Base-by-base conservation (phyloP, 2,113 vertebrate species). In the Galemys pyrenaicus region DNA sequence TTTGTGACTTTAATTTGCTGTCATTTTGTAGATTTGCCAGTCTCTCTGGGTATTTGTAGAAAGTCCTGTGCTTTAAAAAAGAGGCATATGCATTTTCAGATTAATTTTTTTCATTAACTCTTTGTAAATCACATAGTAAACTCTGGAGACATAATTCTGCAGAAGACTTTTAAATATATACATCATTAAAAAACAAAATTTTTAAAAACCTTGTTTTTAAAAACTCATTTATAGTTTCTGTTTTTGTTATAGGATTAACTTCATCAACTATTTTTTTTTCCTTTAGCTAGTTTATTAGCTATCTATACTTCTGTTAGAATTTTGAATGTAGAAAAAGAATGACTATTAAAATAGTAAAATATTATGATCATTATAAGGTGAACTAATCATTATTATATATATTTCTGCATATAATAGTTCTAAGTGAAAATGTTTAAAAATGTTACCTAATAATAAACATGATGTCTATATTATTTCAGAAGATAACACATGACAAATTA, bases 11-110 rank as follows among this genome's bases (percentile, higher is more conserved):
- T 89, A 95, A 96, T 96, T 95, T 94, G 82, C 93, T 87, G 65
- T 95, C 74, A 86, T 93, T 96, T 94, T 96, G 92, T 96, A 92
- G 86, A 95, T 91, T 89, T 97, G 94, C 96, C 94, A 97, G 60
- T 96, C 86, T 95, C 49, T 94, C 89, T 89, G 82, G 28, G 19
- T 94, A 90, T 95, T 96, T 92, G 91, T 79, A 92, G 91, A 87
- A 95, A 92, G 79, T 71, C n/a, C 32, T 44, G 13, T 82, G 26
- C 56, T 94, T 83, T 68, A 28, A 83, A 83, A 94, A 94, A 73
- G 56, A 93, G 35, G 28, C 75, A 62, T 75, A 67, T 87, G 62
- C 95, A 62, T 94, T 82, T 94, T 94, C 79, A 77, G 62, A 88
- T 58, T 87, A 87, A 37, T 64, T 92, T 90, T 81, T 95, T 95